A percentile compares a stretch with the other conserved stretches of the same genome.
Evolutionary conservation across 2,797 vertebrate genomes (phyloP).

Genomic region (Dermochelys coriacea): DNA sequence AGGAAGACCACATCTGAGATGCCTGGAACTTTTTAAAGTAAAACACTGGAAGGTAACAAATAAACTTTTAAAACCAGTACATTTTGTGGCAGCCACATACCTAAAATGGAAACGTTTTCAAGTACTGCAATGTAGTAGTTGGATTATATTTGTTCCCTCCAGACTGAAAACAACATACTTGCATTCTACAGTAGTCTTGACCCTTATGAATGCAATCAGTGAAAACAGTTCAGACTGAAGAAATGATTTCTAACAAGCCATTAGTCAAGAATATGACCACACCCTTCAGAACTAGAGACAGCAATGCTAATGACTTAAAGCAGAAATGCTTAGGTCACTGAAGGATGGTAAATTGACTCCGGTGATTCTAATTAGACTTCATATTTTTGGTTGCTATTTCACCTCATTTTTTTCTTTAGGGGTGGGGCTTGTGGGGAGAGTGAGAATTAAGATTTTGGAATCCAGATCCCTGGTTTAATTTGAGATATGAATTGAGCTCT

Average conservation of each 20-base stretch:
- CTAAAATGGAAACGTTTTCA: neutral
- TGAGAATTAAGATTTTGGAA: neutral
- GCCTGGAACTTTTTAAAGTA: conserved; percentile 56
- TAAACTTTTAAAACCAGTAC: neutral
- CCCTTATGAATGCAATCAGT: neutral
- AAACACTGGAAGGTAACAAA: conserved; percentile 56
- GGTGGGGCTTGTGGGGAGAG: neutral
- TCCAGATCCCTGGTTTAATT: neutral
- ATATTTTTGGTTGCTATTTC: neutral
- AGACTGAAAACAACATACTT: neutral
- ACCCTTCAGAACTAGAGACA: neutral
- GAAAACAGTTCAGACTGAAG: neutral
- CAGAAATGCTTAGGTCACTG: neutral
- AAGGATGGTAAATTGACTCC: neutral
- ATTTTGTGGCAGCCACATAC: neutral
- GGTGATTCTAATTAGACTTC: accelerated
- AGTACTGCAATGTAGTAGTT: accelerated
- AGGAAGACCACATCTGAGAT: neutral
- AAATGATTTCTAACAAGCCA: neutral
- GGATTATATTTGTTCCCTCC: neutral
- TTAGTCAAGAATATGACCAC: neutral
- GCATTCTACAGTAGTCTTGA: neutral
- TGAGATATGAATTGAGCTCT: neutral
- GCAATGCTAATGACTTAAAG: neutral
- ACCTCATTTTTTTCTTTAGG: accelerated